phyloP scores from a whole-genome alignment of 2,797 vertebrate species.

The Eupleurogrammus muticus region DNA sequence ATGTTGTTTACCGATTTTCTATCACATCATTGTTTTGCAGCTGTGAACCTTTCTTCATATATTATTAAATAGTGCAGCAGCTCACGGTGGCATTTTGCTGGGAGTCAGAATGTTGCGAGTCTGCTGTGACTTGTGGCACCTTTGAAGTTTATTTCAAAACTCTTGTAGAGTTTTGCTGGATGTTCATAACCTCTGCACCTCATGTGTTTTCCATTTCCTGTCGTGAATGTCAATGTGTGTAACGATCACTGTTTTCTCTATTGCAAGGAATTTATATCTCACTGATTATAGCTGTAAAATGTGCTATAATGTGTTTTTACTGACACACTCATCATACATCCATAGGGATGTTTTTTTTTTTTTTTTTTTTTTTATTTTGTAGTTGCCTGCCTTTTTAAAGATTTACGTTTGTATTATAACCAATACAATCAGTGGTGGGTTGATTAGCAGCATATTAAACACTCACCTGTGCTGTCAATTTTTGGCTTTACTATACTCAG shows the following conservation, averaged over 20 bases:
- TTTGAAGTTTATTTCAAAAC: neutral
- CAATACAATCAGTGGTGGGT: neutral
- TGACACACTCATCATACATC: neutral
- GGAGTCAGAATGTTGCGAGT: neutral
- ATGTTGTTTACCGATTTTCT: constrained; percentile 56
- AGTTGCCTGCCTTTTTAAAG: neutral
- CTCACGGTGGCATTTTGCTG: constrained; percentile 13
- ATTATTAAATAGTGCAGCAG: constrained; percentile 40
- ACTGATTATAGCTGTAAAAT: neutral
- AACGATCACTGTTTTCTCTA: neutral
- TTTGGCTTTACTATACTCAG: neutral
- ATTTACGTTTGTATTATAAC: neutral
- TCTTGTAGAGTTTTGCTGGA: neutral
- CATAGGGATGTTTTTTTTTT: neutral
- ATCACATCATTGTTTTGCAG: constrained; percentile 46
- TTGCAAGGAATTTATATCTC: neutral
- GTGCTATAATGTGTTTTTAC: neutral
- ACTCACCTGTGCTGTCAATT: neutral
- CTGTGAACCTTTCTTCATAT: constrained; percentile 37
- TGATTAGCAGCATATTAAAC: too few relatives aligned
- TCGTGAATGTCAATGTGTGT: neutral
- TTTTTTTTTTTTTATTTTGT: neutral
- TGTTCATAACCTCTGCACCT: too few relatives aligned
- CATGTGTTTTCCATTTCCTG: neutral
- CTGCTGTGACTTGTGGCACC: neutral